Evolutionary conservation across 2,888 invertebrate species (phyloP).

Genomic region (Athalia circularis): DNA sequence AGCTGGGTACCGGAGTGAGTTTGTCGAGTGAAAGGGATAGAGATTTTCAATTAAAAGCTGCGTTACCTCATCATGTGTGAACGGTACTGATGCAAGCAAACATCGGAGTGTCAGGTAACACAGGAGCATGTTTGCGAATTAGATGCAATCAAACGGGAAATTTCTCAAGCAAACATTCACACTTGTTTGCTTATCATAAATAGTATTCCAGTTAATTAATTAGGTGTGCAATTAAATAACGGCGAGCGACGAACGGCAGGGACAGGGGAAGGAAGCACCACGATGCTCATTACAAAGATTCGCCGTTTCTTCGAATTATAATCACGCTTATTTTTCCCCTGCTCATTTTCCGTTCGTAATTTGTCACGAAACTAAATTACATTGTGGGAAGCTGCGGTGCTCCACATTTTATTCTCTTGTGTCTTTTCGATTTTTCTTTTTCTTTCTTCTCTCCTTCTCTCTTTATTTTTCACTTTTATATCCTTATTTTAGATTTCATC

Average conservation of each 20-base stretch:
- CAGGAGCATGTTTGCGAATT: slow-evolving; percentile 68
- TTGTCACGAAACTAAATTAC: slow-evolving; percentile 38
- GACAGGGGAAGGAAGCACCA: neutral
- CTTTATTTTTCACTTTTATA: neutral
- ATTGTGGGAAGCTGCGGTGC: slow-evolving; percentile 35
- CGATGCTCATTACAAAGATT: slow-evolving; percentile 33
- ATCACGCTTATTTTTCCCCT: slow-evolving; percentile 40
- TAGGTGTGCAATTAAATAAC: slow-evolving; percentile 32
- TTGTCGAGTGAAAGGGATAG: neutral
- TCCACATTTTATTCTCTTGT: neutral
- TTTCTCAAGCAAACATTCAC: slow-evolving; percentile 63
- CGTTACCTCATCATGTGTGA: neutral
- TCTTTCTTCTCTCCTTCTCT: neutral
- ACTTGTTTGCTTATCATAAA: slow-evolving; percentile 62
- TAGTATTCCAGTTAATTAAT: slow-evolving; percentile 55
- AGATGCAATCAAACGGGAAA: slow-evolving; percentile 70
- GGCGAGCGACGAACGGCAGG: neutral
- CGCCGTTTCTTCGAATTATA: slow-evolving; percentile 33
- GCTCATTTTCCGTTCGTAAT: slow-evolving; percentile 38
- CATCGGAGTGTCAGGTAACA: slow-evolving; percentile 58
- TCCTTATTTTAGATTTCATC: neutral
- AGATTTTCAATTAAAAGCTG: slow-evolving; percentile 16
- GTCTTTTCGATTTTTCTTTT: neutral
- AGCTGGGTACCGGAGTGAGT: too few relatives aligned
- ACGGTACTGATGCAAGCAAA: slow-evolving; percentile 56